Percentiles rank a stretch among this genome's conserved stretches.
Conservation (phyloP, 2,888 invertebrate genomes). For the Phrixothrix hirtus region DNA sequence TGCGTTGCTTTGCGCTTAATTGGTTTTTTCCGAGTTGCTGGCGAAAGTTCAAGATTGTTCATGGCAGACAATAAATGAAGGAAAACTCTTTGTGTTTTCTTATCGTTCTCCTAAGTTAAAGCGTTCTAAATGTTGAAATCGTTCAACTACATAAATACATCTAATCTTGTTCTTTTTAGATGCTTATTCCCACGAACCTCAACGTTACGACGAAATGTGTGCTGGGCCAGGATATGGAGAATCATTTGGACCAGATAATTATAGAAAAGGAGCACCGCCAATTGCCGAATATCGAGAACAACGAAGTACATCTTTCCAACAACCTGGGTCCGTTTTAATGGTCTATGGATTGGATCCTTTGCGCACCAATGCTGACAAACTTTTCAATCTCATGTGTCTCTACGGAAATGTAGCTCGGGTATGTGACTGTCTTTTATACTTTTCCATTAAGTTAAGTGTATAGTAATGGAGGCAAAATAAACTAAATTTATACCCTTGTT, state of each 20-base stretch:
- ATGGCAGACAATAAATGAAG: not conserved
- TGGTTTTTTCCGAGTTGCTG: conserved; percentile 5
- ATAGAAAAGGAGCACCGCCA: conserved; percentile 56
- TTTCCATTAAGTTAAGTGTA: conserved; percentile 28
- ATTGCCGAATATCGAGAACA: conserved; percentile 57
- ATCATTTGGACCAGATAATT: conserved; percentile 48
- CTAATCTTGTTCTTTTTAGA: conserved; percentile 42
- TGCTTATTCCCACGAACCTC: conserved; percentile 48
- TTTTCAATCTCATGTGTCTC: conserved; percentile 98
- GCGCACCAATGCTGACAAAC: conserved; percentile 91
- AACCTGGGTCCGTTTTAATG: conserved; percentile 93
- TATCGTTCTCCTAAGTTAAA: not conserved
- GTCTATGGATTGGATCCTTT: conserved; percentile 94
- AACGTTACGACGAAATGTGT: conserved; percentile 56
- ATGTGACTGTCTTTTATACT: conserved; percentile 58
- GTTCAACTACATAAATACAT: not conserved
- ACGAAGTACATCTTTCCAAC: conserved; percentile 53
- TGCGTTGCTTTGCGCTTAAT: conserved; percentile 7
- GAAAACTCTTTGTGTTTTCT: not conserved
- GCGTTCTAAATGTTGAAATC: not conserved
- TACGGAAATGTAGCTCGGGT: conserved; percentile 98
- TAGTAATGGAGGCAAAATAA: not conserved
- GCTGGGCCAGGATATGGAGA: conserved; percentile 53
- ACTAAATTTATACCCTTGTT: too few species aligned
- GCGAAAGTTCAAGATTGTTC: conserved; percentile 1